Percentiles rank a stretch among this genome's conserved stretches.
Conservation (phyloP, 2,888 invertebrate species). For the Atrina japonica region DNA sequence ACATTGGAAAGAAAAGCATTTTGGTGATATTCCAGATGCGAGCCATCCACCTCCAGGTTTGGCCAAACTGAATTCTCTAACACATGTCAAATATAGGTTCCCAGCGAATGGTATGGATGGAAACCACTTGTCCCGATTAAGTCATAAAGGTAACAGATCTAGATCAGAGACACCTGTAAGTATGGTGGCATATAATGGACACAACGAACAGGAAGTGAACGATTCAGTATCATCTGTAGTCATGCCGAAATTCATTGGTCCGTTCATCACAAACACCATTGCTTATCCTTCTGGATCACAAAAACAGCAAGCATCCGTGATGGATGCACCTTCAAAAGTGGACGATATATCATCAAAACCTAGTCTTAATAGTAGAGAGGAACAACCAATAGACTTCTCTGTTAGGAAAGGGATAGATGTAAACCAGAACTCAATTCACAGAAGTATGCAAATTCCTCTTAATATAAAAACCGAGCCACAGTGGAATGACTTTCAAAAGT, state of each 20-base stretch:
- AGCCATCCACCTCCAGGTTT: conserved; percentile 63
- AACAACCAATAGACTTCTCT: conserved; percentile 66
- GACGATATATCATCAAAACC: conserved; percentile 3
- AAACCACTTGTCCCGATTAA: conserved; percentile 47
- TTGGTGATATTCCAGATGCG: conserved; percentile 73
- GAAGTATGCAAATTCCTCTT: conserved; percentile 1
- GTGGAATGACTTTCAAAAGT: conserved; percentile 2
- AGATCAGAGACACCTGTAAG: conserved; percentile 37
- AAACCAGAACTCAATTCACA: conserved; percentile 6
- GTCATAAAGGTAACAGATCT: conserved; percentile 17
- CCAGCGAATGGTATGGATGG: conserved; percentile 30
- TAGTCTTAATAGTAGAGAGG: conserved; percentile 7
- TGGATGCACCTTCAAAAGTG: background rate
- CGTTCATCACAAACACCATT: conserved; percentile 67
- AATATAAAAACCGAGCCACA: conserved; percentile 8
- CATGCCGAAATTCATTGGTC: conserved; percentile 71
- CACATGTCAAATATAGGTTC: conserved; percentile 38
- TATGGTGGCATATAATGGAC: conserved; percentile 39
- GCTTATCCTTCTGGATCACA: conserved; percentile 23
- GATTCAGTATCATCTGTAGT: conserved; percentile 50
- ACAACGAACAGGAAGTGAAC: conserved; percentile 22
- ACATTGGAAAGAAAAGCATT: conserved; percentile 81
- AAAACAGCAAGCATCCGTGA: background rate
- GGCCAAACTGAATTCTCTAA: conserved; percentile 40
- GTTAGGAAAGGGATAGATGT: conserved; percentile 52